These are phyloP conservation scores for Penaeus chinensis DNA, from an alignment of 1,140 invertebrate species.

Conservation along the genomic window DNA sequence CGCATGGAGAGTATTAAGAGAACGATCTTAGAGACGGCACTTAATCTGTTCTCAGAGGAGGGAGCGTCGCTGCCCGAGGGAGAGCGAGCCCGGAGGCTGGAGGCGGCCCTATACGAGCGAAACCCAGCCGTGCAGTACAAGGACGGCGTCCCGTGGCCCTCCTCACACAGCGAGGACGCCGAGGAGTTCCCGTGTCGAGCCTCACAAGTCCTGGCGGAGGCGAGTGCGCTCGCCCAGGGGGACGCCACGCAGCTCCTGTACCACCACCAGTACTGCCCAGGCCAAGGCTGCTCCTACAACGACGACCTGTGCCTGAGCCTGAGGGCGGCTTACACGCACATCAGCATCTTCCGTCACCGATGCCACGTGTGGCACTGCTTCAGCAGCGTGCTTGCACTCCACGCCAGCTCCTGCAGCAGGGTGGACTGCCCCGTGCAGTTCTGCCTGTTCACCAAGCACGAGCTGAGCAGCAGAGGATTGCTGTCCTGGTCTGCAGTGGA, in stretches of 20 bases:
- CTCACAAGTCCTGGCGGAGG: background rate
- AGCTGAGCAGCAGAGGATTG: background rate
- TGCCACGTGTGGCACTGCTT: slow-evolving; percentile 16
- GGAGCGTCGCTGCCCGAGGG: background rate
- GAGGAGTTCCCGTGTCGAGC: background rate
- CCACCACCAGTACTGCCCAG: slow-evolving; percentile 21
- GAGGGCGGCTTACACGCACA: slow-evolving; percentile 16
- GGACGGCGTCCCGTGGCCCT: too few species aligned
- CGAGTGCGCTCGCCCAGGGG: background rate
- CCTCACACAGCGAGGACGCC: background rate
- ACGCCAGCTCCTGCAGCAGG: background rate
- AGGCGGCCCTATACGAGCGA: background rate
- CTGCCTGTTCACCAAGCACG: slow-evolving; percentile 23
- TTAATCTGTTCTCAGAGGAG: slow-evolving; percentile 6
- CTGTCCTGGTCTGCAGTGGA: too few species aligned
- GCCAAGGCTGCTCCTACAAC: background rate
- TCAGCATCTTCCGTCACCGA: slow-evolving; percentile 23
- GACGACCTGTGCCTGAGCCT: background rate
- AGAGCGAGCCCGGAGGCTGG: background rate
- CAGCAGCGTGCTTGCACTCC: background rate
- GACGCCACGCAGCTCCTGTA: background rate
- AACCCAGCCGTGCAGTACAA: slow-evolving; percentile 19
- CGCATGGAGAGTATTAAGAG: background rate
- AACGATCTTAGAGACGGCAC: background rate
- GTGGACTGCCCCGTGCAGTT: slow-evolving; percentile 7